These are phyloP conservation scores for Tetragnatha montana DNA, from an alignment of 2,888 invertebrate genomes.

Conservation along the genomic window DNA sequence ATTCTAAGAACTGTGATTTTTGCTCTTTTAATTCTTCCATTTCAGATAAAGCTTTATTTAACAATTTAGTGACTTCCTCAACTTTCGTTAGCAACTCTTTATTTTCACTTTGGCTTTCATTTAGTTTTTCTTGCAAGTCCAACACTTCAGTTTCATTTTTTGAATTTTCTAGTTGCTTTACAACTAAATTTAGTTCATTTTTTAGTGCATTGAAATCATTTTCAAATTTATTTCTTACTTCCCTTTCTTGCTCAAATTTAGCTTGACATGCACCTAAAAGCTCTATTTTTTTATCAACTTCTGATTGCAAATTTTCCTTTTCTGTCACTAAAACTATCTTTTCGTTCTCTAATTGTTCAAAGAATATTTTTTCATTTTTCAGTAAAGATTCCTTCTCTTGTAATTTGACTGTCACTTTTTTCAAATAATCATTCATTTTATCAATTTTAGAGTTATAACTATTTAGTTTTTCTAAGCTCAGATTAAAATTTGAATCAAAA, in stretches of 20 bases:
- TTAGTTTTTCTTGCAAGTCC: background rate
- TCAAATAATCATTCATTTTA: slow-evolving; percentile 14
- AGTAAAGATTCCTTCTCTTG: slow-evolving; percentile 42
- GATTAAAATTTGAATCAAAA: slow-evolving; percentile 2
- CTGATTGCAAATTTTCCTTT: slow-evolving; percentile 73
- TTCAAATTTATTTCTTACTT: slow-evolving; percentile 4
- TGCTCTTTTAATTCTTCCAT: background rate
- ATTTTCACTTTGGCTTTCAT: background rate
- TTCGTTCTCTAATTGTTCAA: slow-evolving; percentile 2
- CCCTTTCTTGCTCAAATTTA: slow-evolving; percentile 74
- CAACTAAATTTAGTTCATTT: slow-evolving; percentile 73
- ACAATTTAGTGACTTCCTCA: background rate
- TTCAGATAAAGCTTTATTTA: background rate
- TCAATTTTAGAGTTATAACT: slow-evolving; percentile 14
- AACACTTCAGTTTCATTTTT: background rate
- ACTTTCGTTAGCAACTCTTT: background rate
- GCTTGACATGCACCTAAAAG: background rate
- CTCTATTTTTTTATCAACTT: slow-evolving; percentile 62
- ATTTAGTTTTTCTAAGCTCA: slow-evolving; percentile 17
- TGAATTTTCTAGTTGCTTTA: slow-evolving; percentile 78
- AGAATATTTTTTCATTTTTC: background rate
- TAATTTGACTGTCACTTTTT: slow-evolving; percentile 18
- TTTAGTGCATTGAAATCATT: slow-evolving; percentile 54
- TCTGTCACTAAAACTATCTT: slow-evolving; percentile 1
- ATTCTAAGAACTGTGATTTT: background rate